Conservation (phyloP, 2,113 vertebrate species). For the Marmota monax region DNA sequence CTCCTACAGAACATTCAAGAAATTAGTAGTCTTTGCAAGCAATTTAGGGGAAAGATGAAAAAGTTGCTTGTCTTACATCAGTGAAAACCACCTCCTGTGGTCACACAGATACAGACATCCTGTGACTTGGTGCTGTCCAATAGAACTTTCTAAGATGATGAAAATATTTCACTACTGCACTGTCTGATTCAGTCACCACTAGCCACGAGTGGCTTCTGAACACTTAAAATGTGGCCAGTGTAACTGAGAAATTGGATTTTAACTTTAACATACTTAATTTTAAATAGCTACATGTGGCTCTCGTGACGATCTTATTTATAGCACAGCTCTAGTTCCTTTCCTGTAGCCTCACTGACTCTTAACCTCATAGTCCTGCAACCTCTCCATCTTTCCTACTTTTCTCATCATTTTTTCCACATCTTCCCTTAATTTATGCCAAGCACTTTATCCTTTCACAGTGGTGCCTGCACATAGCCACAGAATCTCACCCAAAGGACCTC, state of each 20-base stretch:
- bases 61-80: neutral
- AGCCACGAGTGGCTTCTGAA: constrained; percentile 24
- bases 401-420: neutral
- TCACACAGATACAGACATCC: neutral
- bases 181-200: neutral
- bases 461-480: neutral
- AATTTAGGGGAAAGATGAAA: neutral
- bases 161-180: neutral
- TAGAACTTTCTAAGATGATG: neutral
- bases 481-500: neutral
- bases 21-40: neutral
- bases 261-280: neutral
- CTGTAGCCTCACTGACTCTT: neutral
- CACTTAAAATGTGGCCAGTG: neutral
- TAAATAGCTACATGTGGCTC: neutral
- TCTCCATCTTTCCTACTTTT: neutral
- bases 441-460: neutral
- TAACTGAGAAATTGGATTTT: constrained; percentile 33
- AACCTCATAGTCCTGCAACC: neutral
- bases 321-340: neutral
- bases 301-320: neutral
- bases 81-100: neutral
- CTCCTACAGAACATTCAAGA: neutral
- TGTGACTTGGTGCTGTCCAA: neutral
- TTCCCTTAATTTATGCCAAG: neutral